Evolutionary conservation across 1,140 invertebrate species (phyloP).

Genomic region (Megathymus violae): DNA sequence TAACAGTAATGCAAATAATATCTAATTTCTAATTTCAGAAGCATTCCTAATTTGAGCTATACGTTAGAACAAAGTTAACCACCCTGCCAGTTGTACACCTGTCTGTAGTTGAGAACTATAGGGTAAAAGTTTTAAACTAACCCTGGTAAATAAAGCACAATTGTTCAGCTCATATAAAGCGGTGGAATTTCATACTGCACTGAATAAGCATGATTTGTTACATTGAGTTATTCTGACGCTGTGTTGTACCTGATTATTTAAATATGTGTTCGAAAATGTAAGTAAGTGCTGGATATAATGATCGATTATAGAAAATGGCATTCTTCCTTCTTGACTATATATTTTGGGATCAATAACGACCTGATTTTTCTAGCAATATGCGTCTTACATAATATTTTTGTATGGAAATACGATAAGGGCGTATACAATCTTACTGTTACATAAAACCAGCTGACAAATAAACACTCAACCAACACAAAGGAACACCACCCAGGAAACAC

Average conservation of each 20-base stretch:
- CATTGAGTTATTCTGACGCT: background rate
- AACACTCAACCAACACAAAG: too few relatives aligned
- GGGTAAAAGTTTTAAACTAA: background rate
- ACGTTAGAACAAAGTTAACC: background rate
- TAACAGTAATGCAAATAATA: slow-evolving; percentile 3
- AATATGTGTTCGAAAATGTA: background rate
- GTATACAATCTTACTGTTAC: too few relatives aligned
- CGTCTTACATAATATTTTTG: too few relatives aligned
- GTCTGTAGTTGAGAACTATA: slow-evolving; percentile 5
- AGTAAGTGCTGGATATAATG: too few relatives aligned
- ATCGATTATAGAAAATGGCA: too few relatives aligned
- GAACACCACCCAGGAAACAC: too few relatives aligned
- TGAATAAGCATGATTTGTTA: background rate
- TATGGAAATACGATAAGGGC: too few relatives aligned
- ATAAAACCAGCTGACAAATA: too few relatives aligned
- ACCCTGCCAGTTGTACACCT: slow-evolving; percentile 1
- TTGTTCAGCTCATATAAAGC: background rate
- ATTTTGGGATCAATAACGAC: too few relatives aligned
- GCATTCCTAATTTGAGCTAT: slow-evolving; percentile 1
- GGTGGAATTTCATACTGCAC: background rate
- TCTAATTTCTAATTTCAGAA: slow-evolving; percentile 2
- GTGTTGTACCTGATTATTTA: background rate
- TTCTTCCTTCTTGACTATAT: too few relatives aligned
- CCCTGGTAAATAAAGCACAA: background rate
- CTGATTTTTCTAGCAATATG: too few relatives aligned